Evolutionary conservation across 2,797 vertebrate species (phyloP).

Genomic region (Podarcis lilfordi): DNA sequence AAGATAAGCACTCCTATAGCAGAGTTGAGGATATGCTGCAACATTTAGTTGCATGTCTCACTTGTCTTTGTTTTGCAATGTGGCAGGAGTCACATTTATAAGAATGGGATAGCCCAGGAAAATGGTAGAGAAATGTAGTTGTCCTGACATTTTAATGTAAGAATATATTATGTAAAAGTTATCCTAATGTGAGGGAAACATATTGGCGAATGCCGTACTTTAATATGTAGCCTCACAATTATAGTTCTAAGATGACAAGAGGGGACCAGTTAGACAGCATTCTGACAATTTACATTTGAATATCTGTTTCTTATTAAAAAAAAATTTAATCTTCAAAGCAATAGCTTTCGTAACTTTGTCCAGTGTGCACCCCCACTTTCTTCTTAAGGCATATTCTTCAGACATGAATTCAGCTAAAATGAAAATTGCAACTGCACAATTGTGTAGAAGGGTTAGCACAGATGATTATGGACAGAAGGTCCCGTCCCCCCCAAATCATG

Average conservation of each 20-base stretch:
- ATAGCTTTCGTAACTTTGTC: background rate
- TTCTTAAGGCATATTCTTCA: background rate
- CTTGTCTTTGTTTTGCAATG: background rate
- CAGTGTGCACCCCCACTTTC: background rate
- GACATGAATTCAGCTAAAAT: constrained; percentile 17
- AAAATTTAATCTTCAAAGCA: background rate
- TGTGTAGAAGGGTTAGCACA: too few species aligned
- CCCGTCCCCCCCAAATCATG: background rate
- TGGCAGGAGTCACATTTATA: background rate
- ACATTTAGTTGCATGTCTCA: background rate
- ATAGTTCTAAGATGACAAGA: background rate
- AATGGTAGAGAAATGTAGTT: background rate
- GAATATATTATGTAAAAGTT: background rate
- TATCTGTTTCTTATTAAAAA: background rate
- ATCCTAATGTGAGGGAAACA: background rate
- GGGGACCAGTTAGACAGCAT: background rate
- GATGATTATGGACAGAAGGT: background rate
- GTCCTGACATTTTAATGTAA: background rate
- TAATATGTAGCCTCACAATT: background rate
- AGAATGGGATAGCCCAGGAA: background rate
- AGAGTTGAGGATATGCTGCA: background rate
- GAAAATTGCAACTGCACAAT: background rate
- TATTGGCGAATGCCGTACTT: background rate
- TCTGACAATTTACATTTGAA: background rate
- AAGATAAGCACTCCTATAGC: background rate